phyloP scores from a whole-genome alignment of 2,797 vertebrate genomes.

The Enteromius unitaeniatus region DNA sequence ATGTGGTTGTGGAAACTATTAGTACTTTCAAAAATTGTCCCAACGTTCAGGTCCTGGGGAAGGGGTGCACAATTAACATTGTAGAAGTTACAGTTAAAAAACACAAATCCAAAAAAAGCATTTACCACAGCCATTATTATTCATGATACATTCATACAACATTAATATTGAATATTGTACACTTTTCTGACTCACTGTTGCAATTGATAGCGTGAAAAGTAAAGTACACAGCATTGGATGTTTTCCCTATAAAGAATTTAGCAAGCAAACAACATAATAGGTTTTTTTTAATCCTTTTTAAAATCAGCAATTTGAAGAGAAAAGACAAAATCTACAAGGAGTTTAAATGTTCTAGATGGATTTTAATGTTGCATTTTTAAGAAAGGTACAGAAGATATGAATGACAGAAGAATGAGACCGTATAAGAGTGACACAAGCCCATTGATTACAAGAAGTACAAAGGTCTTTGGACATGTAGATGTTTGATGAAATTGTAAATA shows the following conservation, averaged over 20 bases:
- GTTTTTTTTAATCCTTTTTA: not conserved
- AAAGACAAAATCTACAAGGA: conserved; percentile 33
- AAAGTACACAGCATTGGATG: not conserved
- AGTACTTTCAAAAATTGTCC: conserved; percentile 4
- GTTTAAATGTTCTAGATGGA: conserved; percentile 33
- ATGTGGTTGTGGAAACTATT: conserved; percentile 4
- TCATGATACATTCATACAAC: conserved; percentile 30
- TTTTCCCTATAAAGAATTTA: conserved; percentile 17
- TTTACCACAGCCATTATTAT: conserved; percentile 17
- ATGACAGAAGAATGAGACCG: conserved; percentile 66
- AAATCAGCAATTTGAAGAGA: not conserved
- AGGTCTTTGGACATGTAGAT: conserved; percentile 75
- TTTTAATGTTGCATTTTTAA: conserved; percentile 33
- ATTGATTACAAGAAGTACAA: conserved; percentile 82
- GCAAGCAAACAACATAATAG: not conserved
- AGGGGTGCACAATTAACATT: not conserved
- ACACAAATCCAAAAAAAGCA: not conserved
- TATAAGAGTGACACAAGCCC: conserved; percentile 75
- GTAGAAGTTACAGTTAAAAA: conserved; percentile 31
- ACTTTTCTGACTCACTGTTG: not conserved
- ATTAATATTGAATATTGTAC: conserved; percentile 17
- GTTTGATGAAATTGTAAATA: conserved; percentile 83
- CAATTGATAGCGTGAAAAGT: not conserved
- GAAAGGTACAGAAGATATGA: conserved; percentile 36
- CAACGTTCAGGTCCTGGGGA: not conserved